Base-by-base conservation (phyloP, 2,888 invertebrate genomes). In the Orthosia incerta region DNA sequence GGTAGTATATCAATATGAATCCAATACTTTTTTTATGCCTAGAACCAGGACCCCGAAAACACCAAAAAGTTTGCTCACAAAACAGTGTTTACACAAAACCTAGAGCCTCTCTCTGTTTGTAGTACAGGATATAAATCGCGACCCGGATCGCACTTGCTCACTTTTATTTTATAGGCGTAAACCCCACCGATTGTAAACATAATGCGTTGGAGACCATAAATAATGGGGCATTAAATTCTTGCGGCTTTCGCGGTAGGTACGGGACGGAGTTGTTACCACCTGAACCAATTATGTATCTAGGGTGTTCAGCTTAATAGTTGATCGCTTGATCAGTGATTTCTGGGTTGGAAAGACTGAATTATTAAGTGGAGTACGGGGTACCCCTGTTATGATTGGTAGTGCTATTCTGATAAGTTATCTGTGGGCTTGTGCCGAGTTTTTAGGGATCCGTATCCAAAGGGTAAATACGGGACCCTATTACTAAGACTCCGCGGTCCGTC, bases 221-320 rank as follows among this genome's bases (percentile, higher is more conserved):
- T 89, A 82, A 85, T 84, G 74, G 86, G 80, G 83, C 85, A 86
- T 89, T 89, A 88, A 88, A 86, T 87, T 85, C 80, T 60, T 72
- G 71, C 72, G 79, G 85, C 86, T 84, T 86, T 79, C 68, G 65
- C 69, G 84, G 74, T 74, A 74, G 84, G 74, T 74, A 74, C 88
- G 88, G 89, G 89, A 87, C 79, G 86, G 87, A 87, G 90, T 89
- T 90, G 89, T 91, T 91, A 89, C 89, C 92, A 91, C 92, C 93
- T 91, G 91, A 92, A 91, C 92, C 92, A 90, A 92, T 92, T 91
- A 91, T 88, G 87, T 86, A 86, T 75, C 62, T 84, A 77, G 69
- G 45, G 64, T 65, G 73, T 74, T 64, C 72, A 26, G 39, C 55
- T 64, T 78, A 59, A 45, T 74, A 66, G 80, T 77, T 65, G 60